phyloP scores from a whole-genome alignment of 2,113 vertebrate species.

The Leucopsar rothschildi region DNA sequence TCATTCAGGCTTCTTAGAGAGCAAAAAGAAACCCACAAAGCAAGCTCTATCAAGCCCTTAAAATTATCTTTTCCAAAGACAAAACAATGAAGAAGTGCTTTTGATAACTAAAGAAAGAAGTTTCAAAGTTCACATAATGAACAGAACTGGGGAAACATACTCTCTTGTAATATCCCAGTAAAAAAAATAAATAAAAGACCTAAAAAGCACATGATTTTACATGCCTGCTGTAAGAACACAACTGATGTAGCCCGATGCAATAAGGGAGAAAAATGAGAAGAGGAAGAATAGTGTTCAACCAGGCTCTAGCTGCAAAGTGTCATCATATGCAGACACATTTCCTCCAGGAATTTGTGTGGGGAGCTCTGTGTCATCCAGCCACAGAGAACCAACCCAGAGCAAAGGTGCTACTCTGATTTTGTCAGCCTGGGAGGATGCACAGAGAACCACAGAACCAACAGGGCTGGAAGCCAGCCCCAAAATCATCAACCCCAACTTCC shows the following conservation, averaged over 20 bases:
- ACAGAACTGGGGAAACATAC: neutral
- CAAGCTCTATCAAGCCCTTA: neutral
- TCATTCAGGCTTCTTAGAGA: neutral
- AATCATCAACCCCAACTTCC: no score
- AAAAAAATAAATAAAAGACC: neutral
- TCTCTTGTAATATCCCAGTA: neutral
- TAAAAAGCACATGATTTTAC: neutral
- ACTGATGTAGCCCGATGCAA: neutral
- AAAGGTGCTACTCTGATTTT: neutral
- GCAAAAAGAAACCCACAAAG: neutral
- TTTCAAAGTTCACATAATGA: neutral
- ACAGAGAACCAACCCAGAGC: neutral
- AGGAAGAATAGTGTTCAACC: neutral
- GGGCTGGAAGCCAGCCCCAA: neutral
- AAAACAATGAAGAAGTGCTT: neutral
- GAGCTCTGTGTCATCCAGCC: neutral
- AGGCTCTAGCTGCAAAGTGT: neutral
- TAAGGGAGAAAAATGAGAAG: neutral
- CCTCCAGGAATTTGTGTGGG: neutral
- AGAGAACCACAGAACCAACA: neutral
- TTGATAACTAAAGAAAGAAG: neutral
- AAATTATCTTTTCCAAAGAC: neutral
- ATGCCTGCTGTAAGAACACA: neutral
- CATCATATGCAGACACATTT: neutral
- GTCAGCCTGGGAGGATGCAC: neutral